Percentiles rank a stretch among this genome's conserved stretches.
Conservation (phyloP, 2,888 invertebrate genomes). For the Drosophila anceps region DNA sequence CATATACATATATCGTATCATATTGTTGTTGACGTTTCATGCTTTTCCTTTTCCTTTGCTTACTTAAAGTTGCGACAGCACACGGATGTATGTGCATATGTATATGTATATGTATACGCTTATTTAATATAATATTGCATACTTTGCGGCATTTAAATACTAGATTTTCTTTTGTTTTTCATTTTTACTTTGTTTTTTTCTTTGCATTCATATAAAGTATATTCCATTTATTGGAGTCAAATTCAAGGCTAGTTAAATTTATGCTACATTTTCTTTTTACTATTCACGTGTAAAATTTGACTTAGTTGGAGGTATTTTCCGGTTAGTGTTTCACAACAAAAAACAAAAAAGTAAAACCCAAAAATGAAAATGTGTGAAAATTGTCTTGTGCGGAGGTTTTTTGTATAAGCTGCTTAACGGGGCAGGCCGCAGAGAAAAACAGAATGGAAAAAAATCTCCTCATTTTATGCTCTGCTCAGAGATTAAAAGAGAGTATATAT, state of each 20-base stretch:
- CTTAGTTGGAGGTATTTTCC: slow-evolving; percentile 71
- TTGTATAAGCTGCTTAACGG: slow-evolving; percentile 53
- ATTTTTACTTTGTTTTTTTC: slow-evolving; percentile 11
- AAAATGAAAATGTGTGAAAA: slow-evolving; percentile 7
- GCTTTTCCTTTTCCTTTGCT: slow-evolving; percentile 17
- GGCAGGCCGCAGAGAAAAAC: slow-evolving; percentile 36
- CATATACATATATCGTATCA: slow-evolving; percentile 67
- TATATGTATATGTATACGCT: slow-evolving; percentile 37
- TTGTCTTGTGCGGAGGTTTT: slow-evolving; percentile 16
- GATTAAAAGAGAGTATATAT: background rate
- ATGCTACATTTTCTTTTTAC: slow-evolving; percentile 53
- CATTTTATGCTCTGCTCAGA: slow-evolving; percentile 29
- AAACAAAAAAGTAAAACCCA: background rate
- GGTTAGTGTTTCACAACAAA: slow-evolving; percentile 43
- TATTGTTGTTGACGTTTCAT: slow-evolving; percentile 26
- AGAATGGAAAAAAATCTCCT: slow-evolving; percentile 18
- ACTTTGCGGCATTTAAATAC: slow-evolving; percentile 78
- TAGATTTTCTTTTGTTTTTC: slow-evolving; percentile 34
- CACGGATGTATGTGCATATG: slow-evolving; percentile 20
- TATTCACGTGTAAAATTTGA: slow-evolving; percentile 55
- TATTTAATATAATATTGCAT: slow-evolving; percentile 77
- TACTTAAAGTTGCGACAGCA: slow-evolving; percentile 26
- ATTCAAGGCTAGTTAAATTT: slow-evolving; percentile 78
- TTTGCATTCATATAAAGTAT: slow-evolving; percentile 40
- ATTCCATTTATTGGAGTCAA: slow-evolving; percentile 64